These are phyloP conservation scores for Stegana nigrithorax DNA, from an alignment of 2,888 invertebrate genomes.

Conservation along the genomic window DNA sequence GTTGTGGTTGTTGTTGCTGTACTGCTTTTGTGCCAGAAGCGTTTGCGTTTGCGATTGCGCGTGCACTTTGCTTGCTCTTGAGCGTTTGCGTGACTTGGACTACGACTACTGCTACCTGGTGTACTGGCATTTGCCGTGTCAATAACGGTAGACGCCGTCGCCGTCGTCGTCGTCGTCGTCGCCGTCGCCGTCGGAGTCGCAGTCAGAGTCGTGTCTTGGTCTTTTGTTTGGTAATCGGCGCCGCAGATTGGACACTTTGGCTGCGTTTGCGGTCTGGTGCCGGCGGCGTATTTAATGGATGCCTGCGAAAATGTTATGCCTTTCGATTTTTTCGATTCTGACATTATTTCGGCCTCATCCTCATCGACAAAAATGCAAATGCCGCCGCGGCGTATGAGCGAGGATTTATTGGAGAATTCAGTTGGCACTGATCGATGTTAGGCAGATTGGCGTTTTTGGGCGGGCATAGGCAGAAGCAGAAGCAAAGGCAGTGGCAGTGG, in stretches of 20 bases:
- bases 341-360: slow-evolving; percentile 63
- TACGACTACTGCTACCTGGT: slow-evolving; percentile 43
- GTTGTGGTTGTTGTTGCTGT: slow-evolving; percentile 21
- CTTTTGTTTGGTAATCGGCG: slow-evolving; percentile 41
- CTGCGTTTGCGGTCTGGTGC: slow-evolving; percentile 41
- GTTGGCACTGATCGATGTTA: slow-evolving; percentile 37
- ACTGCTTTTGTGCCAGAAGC: slow-evolving; percentile 66
- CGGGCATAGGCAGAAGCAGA: not conserved
- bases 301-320: slow-evolving; percentile 55
- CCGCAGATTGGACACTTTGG: slow-evolving; percentile 61
- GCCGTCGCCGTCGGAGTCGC: slow-evolving; percentile 32
- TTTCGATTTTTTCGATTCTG: slow-evolving; percentile 40
- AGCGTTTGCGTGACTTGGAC: slow-evolving; percentile 46
- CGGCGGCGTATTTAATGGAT: slow-evolving; percentile 29
- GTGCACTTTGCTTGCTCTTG: slow-evolving; percentile 35
- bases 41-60: slow-evolving; percentile 48
- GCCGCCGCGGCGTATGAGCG: slow-evolving; percentile 68
- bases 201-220: slow-evolving; percentile 28
- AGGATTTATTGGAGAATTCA: slow-evolving; percentile 65
- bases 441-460: not conserved
- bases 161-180: slow-evolving; percentile 5
- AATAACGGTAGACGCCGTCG: slow-evolving; percentile 34
- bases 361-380: slow-evolving; percentile 69
- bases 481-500: not conserved
- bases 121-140: slow-evolving; percentile 36